A percentile compares a stretch with the other conserved stretches of the same genome.
These are phyloP conservation scores for Lepus townsendii DNA, from an alignment of 2,797 vertebrate species.

Conservation along the genomic window DNA sequence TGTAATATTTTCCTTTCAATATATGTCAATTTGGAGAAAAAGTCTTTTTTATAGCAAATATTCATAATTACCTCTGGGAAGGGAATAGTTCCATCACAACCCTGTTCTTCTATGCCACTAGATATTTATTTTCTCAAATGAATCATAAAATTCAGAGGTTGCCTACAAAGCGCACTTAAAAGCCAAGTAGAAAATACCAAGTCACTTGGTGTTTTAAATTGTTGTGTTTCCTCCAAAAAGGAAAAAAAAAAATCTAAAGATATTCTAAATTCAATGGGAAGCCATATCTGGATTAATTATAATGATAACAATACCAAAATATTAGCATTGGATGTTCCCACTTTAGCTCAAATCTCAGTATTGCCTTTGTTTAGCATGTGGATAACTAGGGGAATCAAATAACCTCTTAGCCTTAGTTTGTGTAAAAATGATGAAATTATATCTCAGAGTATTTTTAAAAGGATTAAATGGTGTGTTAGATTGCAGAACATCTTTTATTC, in stretches of 20 bases:
- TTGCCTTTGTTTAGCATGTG: background rate
- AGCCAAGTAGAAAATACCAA: background rate
- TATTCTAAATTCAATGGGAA: background rate
- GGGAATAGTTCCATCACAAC: background rate
- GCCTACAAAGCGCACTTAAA: background rate
- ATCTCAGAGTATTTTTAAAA: background rate
- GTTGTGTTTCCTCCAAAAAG: background rate
- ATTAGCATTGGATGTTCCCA: background rate
- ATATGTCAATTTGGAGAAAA: background rate
- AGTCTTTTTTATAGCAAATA: background rate
- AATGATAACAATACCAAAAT: background rate
- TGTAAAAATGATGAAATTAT: background rate
- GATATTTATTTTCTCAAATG: background rate
- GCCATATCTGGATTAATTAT: background rate
- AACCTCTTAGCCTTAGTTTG: background rate
- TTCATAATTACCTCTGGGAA: background rate
- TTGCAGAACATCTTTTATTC: background rate
- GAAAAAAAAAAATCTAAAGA: background rate
- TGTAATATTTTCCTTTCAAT: background rate
- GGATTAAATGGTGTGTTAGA: background rate
- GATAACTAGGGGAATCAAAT: background rate
- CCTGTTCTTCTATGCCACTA: background rate
- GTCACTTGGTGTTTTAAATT: background rate
- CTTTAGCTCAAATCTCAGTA: background rate
- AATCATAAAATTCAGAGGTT: background rate